Base-by-base conservation (phyloP, 2,888 invertebrate genomes). In the Drosophila borealis region DNA sequence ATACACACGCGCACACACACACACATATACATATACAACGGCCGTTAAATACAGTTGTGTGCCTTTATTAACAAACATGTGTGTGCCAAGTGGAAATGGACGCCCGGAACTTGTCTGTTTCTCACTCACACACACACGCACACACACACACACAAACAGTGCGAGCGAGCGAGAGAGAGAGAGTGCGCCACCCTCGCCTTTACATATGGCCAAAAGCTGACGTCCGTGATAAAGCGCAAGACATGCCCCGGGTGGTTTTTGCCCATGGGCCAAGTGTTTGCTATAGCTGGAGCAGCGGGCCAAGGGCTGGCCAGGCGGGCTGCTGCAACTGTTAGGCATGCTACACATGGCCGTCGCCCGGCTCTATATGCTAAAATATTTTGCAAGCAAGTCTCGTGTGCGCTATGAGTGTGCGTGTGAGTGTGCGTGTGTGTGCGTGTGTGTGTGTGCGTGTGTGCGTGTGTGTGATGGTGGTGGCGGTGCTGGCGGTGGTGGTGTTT, bases 141-240 rank as follows among this genome's bases (percentile, higher is more conserved):
- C 10, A 39, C 25, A 46, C 19, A 13, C 55, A 46, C 45, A 17
- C 21, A 54, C 34, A 17, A 34, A 44, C 13, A 59, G 17, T 56
- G 44, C 29, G 29, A 29, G 29, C 8, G 29, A 25, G 8, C 6
- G 25, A 25, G 25, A 56, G 33, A 54, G 39, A 48, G 19, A 49
- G 10, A 46, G 37, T 42, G 68, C 75, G 78, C 78, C 84, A 89
- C 84, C 89, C 84, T 87, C 81, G 76, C 80, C 64, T 70, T 78
- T 86, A 86, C 83, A 89, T 87, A 85, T 89, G 89, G 71, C 82
- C 88, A 80, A 85, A 83, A 80, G 83, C 74, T 84, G 79, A 79
- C 69, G 82, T 63, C 80, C 76, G 68, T 62, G 61, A 76, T 76
- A 67, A 77, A 67, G 73, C 70, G 68, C 67, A 63, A 60, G 74